Percentiles rank a stretch among this genome's conserved stretches.
Evolutionary conservation across 2,888 invertebrate genomes (phyloP).

Genomic region (Oasisia sp.): DNA sequence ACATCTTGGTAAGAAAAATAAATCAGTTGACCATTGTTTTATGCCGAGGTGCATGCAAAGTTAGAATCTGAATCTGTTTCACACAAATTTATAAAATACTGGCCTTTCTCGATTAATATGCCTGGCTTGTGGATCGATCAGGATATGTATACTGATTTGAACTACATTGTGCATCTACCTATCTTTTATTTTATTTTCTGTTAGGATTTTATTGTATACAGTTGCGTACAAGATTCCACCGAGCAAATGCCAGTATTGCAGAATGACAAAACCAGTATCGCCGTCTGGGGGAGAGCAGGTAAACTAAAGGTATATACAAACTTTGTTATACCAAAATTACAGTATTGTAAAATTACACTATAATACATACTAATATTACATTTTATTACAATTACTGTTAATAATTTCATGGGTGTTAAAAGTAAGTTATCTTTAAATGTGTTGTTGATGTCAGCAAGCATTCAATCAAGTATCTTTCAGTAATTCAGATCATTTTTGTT

Average conservation of each 20-base stretch:
- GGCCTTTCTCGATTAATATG: no score
- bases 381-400: no score
- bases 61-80: no score
- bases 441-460: not conserved
- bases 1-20: not conserved
- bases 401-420: no score
- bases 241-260: constrained; percentile 76
- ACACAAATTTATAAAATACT: no score
- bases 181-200: not conserved
- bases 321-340: not conserved
- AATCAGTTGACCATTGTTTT: not conserved
- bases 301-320: constrained; percentile 72
- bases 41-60: not conserved
- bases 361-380: not conserved
- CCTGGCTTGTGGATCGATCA: not conserved
- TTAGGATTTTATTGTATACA: constrained; percentile 57
- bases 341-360: not conserved
- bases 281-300: constrained; percentile 84
- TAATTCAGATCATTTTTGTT: no score
- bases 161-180: not conserved
- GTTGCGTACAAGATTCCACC: constrained; percentile 78
- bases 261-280: constrained; percentile 77
- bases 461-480: no score
- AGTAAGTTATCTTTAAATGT: not conserved
- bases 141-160: not conserved